Conservation (phyloP, 1,140 invertebrate species). For the Sinella curviseta region DNA sequence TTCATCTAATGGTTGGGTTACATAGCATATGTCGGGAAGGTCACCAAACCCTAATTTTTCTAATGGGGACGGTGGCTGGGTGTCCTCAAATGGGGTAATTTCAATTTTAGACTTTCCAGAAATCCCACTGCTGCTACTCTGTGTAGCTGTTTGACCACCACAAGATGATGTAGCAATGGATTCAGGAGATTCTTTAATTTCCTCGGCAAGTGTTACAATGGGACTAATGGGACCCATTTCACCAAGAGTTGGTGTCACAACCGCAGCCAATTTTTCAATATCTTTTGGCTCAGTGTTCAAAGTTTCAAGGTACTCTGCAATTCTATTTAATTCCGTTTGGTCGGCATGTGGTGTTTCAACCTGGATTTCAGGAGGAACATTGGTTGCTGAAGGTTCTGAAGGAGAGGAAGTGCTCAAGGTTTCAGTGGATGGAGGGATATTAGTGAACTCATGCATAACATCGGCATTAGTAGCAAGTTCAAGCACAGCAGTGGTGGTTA, state of each 20-base stretch:
- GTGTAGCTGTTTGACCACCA: background rate
- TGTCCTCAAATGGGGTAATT: background rate
- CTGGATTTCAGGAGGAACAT: background rate
- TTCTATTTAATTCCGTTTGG: constrained; percentile 9
- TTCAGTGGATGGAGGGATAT: background rate
- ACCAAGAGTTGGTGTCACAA: background rate
- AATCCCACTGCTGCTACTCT: background rate
- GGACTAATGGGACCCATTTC: background rate
- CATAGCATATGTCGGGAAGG: constrained; percentile 14
- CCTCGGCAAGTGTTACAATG: background rate
- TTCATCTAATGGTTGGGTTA: constrained; percentile 1
- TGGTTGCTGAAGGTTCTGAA: background rate
- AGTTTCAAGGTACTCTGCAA: constrained; percentile 3
- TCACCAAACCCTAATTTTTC: background rate
- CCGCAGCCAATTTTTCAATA: background rate
- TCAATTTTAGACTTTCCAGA: background rate
- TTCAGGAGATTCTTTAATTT: background rate
- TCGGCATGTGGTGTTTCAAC: constrained; percentile 8
- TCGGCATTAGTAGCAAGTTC: background rate
- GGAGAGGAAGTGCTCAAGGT: background rate
- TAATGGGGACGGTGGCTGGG: background rate
- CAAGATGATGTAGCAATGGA: background rate
- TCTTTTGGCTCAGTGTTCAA: constrained; percentile 18
- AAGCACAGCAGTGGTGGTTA: background rate
- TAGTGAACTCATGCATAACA: background rate